phyloP scores from a whole-genome alignment of 2,113 vertebrate species.

The Chionodraco myersi region DNA sequence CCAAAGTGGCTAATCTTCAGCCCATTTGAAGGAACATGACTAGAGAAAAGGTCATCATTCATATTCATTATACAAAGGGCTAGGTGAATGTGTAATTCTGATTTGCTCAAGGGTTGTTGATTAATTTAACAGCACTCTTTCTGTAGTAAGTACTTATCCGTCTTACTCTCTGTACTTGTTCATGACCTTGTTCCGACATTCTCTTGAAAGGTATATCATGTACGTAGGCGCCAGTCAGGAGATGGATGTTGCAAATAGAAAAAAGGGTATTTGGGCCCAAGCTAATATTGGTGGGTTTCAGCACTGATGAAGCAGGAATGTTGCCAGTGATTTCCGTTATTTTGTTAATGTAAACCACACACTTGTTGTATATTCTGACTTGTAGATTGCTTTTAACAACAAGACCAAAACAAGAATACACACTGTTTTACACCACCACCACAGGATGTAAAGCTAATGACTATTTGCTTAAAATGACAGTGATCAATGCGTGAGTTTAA shows the following conservation, averaged over 20 bases:
- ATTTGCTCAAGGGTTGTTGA: slow-evolving; percentile 64
- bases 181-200: slow-evolving; percentile 4
- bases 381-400: not conserved
- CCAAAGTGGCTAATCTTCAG: slow-evolving; percentile 32
- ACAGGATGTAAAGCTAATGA: not conserved
- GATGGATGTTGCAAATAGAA: not conserved
- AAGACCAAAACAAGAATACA: not conserved
- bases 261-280: not conserved
- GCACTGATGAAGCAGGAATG: not conserved
- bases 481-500: not conserved
- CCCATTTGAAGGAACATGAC: slow-evolving; percentile 37
- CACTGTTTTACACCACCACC: not conserved
- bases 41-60: slow-evolving; percentile 64
- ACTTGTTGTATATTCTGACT: not conserved
- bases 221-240: not conserved
- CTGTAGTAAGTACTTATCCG: slow-evolving; percentile 13
- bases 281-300: not conserved
- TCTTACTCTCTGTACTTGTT: slow-evolving; percentile 13
- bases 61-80: slow-evolving; percentile 68
- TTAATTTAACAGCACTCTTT: slow-evolving; percentile 58
- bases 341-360: not conserved
- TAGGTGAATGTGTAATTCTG: slow-evolving; percentile 59
- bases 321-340: not conserved
- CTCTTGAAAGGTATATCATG: not conserved
- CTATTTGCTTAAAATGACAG: not conserved